Evolutionary conservation across 2,888 invertebrate genomes (phyloP), one percentile per base, ranked within the genome.

Genomic region (Dasysyrphus tricinctus): DNA sequence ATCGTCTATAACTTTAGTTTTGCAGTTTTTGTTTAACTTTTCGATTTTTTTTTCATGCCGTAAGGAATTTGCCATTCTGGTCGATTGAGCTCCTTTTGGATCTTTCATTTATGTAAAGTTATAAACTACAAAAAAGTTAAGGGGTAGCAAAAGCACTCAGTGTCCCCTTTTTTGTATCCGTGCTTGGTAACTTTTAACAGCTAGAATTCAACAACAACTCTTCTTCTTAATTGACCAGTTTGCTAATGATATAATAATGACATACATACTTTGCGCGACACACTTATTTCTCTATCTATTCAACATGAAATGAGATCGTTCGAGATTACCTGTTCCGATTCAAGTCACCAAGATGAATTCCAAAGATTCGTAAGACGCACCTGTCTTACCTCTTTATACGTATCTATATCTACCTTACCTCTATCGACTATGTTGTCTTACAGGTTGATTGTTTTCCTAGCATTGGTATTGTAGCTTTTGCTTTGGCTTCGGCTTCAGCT

Each of bases 201-300:
- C 34, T 63, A 44, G 39, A 37, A 59, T 59, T 49, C 34, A 67
- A 67, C 47, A 67, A 49, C 37, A 29, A 49, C 67, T n/a, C 24
- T 42, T 67, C 51, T 51, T 67, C 54, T 54, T 54, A 69, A 69
- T 69, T 69, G 69, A 69, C 69, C 69, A 54, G 69, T 39, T 69
- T 69, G 54, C 69, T 69, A 69, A 69, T 69, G 69, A 69, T 69
- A 69, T 69, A 69, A 69, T 69, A 69, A 69, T 69, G 69, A 69
- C 69, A 69, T 69, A 69, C 69, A 69, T 54, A 69, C 69, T 54
- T 42, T 54, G 37, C 51, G 69, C 69, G 69, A 69, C 54, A 69
- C 69, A 69, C 69, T 69, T 54, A 69, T 54, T 54, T 54, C 37
- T 69, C 39, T 54, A 54, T 54, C 51, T 69, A 24, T 14, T 69